Evolutionary conservation across 2,888 invertebrate genomes (phyloP), one percentile per base, ranked within the genome.

Genomic region (Drosophila mercatorum): DNA sequence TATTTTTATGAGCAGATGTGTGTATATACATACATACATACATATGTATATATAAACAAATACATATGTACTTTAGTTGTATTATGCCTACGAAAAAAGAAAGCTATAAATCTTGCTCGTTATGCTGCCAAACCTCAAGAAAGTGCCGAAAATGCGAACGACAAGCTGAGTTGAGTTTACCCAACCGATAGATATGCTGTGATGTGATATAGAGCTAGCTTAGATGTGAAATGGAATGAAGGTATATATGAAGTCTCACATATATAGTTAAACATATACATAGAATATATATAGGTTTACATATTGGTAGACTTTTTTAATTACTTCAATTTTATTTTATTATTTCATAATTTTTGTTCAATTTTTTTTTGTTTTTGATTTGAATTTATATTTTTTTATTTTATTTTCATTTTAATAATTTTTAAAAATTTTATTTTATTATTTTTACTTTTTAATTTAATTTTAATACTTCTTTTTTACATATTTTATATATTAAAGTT

Each of bases 51-150:
- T 43, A 47, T 58, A 22, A 65, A 53, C 44, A 55, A 53, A 66
- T 68, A 55, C 46, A 55, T 57, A 58, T 58, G 64, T 72, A 55
- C 68, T 68, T 67, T 68, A 68, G 40, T 53, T 44, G 49, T 63
- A 72, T 70, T 72, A 72, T 72, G 72, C 55, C 53, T 53, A 61
- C 36, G 53, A 26, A 47, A 52, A 66, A 22, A 68, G 57, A 17
- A 17, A 17, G 34, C 61, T 62, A 81, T 74, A 63, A 81, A 81
- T 65, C 60, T 61, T 34, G 72, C 53, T 73, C 67, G 73, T 66
- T 72, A 64, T 73, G 53, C 41, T 58, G 57, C 47, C 46, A 28
- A 73, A 31, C 55, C 59, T 47, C 38, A 68, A 46, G 11, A 63
- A 36, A 65, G n/a, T 31, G n/a, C 17, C 68, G n/a, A 31, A 55